Conservation (phyloP, 2,113 vertebrate genomes). For the Petrocephalus microphthalmus region DNA sequence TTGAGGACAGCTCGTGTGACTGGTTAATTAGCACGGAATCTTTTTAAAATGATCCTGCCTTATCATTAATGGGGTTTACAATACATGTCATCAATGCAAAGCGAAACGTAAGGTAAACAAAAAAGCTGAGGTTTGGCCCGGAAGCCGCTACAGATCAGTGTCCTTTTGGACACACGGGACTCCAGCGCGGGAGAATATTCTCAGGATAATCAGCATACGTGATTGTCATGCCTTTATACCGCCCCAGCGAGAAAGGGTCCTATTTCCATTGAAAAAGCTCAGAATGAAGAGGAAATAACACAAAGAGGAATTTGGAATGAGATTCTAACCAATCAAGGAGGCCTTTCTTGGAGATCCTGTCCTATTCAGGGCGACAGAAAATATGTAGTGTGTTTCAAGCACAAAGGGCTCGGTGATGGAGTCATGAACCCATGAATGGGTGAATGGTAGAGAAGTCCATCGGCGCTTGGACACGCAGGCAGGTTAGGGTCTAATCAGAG, state of each 20-base stretch:
- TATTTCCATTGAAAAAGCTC: background rate
- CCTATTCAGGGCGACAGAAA: constrained; percentile 1
- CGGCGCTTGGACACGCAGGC: background rate
- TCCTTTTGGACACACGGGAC: background rate
- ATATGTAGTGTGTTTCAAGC: background rate
- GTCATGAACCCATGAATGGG: background rate
- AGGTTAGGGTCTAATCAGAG: constrained; percentile 1
- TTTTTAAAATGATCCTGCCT: background rate
- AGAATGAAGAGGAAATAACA: background rate
- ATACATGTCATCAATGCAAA: background rate
- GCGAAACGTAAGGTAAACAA: background rate
- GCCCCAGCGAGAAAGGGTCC: background rate
- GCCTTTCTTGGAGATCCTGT: background rate
- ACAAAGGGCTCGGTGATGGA: background rate
- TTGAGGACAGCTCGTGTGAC: background rate
- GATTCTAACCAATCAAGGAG: constrained; percentile 8
- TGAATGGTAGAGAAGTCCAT: background rate
- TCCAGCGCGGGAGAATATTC: background rate
- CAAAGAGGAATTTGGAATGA: background rate
- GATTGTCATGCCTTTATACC: constrained; percentile 6
- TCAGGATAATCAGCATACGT: background rate
- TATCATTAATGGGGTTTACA: background rate
- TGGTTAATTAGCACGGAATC: background rate
- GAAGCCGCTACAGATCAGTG: background rate
- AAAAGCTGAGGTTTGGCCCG: too few relatives aligned